These are phyloP conservation scores for Lysiphlebus fabarum DNA, from an alignment of 1,140 invertebrate species.

Conservation along the genomic window DNA sequence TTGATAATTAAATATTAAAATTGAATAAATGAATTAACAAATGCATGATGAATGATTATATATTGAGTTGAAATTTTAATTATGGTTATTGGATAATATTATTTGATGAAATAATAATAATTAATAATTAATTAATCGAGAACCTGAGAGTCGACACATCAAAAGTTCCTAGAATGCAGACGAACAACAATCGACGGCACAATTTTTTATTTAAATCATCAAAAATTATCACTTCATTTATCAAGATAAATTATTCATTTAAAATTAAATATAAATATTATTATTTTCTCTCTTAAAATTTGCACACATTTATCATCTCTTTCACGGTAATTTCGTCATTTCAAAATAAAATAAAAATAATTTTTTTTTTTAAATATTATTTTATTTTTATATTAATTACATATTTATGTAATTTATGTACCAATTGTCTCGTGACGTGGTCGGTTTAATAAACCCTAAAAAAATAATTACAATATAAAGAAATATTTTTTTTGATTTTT, in stretches of 20 bases:
- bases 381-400: background rate
- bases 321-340: background rate
- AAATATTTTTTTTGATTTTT: constrained; percentile 36
- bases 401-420: constrained; percentile 3
- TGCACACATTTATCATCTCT: background rate
- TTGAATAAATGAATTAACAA: no score
- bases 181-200: constrained; percentile 14
- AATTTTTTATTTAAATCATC: constrained; percentile 1
- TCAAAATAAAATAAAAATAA: background rate
- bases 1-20: no score
- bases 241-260: no score
- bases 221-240: background rate
- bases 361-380: constrained; percentile 2
- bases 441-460: constrained; percentile 15
- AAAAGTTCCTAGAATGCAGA: constrained; percentile 22
- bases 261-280: background rate
- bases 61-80: background rate
- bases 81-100: background rate
- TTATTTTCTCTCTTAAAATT: background rate
- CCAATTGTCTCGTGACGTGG: constrained; percentile 42
- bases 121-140: background rate
- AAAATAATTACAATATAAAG: constrained; percentile 41
- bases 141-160: constrained; percentile 2
- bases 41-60: background rate
- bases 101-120: background rate